Evolutionary conservation across 64 coral and sea anemone species (phyloP), one percentile per base, ranked within the genome.

Genomic region (Acropora yongei): DNA sequence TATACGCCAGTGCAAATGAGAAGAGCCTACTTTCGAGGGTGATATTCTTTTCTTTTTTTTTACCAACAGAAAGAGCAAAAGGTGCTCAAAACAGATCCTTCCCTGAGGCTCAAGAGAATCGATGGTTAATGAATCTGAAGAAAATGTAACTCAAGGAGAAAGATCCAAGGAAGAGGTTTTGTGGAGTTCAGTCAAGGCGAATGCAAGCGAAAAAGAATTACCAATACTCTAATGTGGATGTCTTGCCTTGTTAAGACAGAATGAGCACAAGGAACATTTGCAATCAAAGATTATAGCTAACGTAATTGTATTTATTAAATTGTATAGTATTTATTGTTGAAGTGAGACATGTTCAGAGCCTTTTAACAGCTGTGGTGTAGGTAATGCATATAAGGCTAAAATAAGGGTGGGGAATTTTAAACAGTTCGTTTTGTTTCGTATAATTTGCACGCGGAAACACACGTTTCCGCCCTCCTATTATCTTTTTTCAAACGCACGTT

Each of bases 11-110:
- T 30, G 30, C 30, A 30, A 63, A 63, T 10, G 3, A 63, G 14
- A 8, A 13, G 9, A 63, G 11, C 11, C 51, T 55, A 55, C 6
- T 10, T 10, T 55, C 10, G 16, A 63, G 9, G 13, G 11, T 63
- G 1, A 63, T 63, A 13, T 63, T 40, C 8, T 77, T 75, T 17
- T 55, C 60, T 76, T 73, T 74, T 6, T 41, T 78, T 30, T 89
- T 67, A 45, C 47, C 43, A n/a, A 80, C 67, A 93, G 91, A 93
- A 93, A 87, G 83, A 93, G 83, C 58, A 71, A 79, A 93, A 93
- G 76, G 82, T 93, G 7, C 83, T 93, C 11, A 93, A 93, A 58
- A 93, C 91, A 44, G 91, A 93, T 66, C 91, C 91, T 12, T 84
- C 91, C 7, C 91, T 93, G 18, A 47, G 91, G 68, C 76, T 93